Evolutionary conservation across 2,797 vertebrate genomes (phyloP).

Genomic region (Lepilemur ruficaudatus): DNA sequence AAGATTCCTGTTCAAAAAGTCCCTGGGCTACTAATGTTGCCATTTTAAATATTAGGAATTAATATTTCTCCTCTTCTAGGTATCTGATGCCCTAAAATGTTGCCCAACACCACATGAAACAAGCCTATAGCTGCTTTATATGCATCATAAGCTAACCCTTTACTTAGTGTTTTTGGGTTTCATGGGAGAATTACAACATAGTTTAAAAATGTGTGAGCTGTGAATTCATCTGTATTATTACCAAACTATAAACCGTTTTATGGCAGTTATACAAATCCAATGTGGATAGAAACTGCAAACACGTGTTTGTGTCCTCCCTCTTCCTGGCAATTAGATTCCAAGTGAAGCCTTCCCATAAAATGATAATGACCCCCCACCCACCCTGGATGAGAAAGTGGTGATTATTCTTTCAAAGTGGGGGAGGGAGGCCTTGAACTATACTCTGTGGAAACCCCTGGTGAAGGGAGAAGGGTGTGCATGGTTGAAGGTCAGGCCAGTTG

Average conservation of each 20-base stretch:
- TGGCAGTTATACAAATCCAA: not conserved
- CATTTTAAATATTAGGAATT: slow-evolving; percentile 22
- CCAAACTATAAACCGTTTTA: slow-evolving; percentile 21
- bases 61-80: not conserved
- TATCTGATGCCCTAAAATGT: not conserved
- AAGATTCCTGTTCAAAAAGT: not conserved
- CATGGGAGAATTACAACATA: not conserved
- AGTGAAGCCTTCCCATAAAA: not conserved
- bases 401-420: not conserved
- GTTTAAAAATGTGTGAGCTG: not conserved
- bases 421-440: not conserved
- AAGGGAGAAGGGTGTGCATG: not conserved
- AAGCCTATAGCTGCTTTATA: not conserved
- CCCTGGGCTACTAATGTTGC: not conserved
- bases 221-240: not conserved
- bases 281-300: not conserved
- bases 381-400: not conserved
- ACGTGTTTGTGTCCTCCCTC: not conserved
- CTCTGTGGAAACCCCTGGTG: not conserved
- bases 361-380: not conserved
- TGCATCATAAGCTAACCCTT: not conserved
- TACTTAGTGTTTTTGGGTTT: not conserved
- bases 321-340: not conserved
- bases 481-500: not conserved
- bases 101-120: not conserved